A percentile compares a stretch with the other conserved stretches of the same genome.
These are phyloP conservation scores for Acrobasis consociella DNA, from an alignment of 2,888 invertebrate genomes.

Conservation along the genomic window DNA sequence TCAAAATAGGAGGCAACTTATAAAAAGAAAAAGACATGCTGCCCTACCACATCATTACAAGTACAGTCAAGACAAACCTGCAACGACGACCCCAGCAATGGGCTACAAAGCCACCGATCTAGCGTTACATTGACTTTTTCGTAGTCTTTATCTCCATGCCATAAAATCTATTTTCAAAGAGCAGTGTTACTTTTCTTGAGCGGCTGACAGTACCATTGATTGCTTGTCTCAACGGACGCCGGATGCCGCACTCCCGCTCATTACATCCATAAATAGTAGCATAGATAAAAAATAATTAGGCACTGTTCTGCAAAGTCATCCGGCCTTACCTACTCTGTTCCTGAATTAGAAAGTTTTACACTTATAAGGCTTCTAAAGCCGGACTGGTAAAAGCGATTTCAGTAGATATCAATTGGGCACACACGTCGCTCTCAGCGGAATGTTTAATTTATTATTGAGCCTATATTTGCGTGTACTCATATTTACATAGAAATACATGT, in stretches of 20 bases:
- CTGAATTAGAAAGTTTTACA: constrained; percentile 45
- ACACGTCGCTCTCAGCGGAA: constrained; percentile 13
- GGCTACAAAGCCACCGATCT: no score
- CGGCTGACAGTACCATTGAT: constrained; percentile 23
- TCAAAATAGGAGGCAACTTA: neutral
- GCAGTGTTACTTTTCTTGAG: no score
- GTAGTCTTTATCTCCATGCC: no score
- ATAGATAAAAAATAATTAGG: constrained; percentile 46
- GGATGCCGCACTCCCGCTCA: constrained; percentile 37
- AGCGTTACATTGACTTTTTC: no score
- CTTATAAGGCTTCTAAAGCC: constrained; percentile 28
- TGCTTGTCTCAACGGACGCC: constrained; percentile 33
- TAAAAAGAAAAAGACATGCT: neutral
- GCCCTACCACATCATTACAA: constrained; percentile 8
- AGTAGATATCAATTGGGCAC: constrained; percentile 15
- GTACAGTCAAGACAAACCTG: constrained; percentile 20
- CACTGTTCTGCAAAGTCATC: constrained; percentile 40
- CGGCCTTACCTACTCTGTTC: constrained; percentile 31
- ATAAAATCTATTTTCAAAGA: no score
- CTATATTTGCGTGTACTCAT: neutral
- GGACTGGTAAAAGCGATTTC: constrained; percentile 20
- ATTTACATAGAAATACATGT: neutral
- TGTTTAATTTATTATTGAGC: constrained; percentile 1
- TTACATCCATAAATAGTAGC: constrained; percentile 38
- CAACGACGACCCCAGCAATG: constrained; percentile 2